A percentile compares a stretch with the other conserved stretches of the same genome.
phyloP scores from a whole-genome alignment of 2,888 invertebrate genomes.

The Calameuta filiformis region DNA sequence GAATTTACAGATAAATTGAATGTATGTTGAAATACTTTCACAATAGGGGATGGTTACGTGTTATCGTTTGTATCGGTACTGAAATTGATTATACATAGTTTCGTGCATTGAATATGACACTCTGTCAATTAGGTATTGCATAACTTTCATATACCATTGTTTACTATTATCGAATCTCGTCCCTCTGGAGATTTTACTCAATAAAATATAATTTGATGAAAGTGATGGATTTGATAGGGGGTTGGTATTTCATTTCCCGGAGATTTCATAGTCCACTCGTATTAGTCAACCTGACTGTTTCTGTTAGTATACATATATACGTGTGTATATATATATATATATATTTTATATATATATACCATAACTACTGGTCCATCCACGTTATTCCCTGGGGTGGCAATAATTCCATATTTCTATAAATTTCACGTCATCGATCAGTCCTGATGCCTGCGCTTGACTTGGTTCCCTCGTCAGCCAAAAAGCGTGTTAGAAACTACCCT shows the following conservation, averaged over 20 bases:
- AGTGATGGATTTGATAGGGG: background rate
- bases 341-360: conserved; percentile 10
- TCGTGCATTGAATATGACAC: too few relatives aligned
- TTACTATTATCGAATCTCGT: background rate
- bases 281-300: conserved; percentile 50
- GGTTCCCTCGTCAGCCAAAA: conserved; percentile 2
- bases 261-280: conserved; percentile 23
- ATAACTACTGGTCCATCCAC: conserved; percentile 11
- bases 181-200: background rate
- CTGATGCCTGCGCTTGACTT: conserved; percentile 8
- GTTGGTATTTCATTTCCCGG: background rate
- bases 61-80: too few relatives aligned
- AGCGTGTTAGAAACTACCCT: conserved; percentile 1
- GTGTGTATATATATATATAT: too few relatives aligned
- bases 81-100: too few relatives aligned
- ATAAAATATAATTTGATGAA: background rate
- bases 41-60: too few relatives aligned
- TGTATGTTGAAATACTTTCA: too few relatives aligned
- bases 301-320: conserved; percentile 22
- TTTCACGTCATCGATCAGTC: conserved; percentile 25
- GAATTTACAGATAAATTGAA: too few relatives aligned
- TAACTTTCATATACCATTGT: too few relatives aligned
- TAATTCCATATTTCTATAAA: conserved; percentile 47
- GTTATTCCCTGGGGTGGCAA: conserved; percentile 21
- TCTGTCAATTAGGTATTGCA: too few relatives aligned